Evolutionary conservation across 2,888 invertebrate species (phyloP).

Genomic region (Anthrax anthrax): DNA sequence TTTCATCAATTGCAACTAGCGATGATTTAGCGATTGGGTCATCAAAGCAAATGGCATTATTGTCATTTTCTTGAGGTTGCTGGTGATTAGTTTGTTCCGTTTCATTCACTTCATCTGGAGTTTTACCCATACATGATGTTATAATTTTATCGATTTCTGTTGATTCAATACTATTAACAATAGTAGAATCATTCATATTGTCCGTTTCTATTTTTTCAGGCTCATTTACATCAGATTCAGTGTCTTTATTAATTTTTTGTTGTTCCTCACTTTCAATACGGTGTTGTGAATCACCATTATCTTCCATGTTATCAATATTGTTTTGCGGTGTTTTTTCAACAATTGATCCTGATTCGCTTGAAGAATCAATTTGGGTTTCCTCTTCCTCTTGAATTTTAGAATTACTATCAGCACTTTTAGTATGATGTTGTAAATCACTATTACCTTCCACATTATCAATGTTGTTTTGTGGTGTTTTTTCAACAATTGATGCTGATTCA

Average conservation of each 20-base stretch:
- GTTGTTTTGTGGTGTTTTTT: too few species aligned
- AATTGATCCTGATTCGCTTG: too few species aligned
- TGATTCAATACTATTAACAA: constrained; percentile 1
- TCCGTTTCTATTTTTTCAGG: too few species aligned
- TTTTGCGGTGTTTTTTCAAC: too few species aligned
- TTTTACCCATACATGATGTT: background rate
- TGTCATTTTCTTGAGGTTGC: background rate
- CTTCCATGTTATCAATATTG: constrained; percentile 1
- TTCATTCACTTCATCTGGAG: background rate
- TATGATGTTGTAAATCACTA: background rate
- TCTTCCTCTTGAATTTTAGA: too few species aligned
- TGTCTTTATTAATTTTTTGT: background rate
- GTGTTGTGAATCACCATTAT: background rate
- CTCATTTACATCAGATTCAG: constrained; percentile 2
- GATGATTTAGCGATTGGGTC: background rate
- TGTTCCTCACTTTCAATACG: background rate
- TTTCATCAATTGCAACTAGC: background rate
- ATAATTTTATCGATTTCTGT: background rate
- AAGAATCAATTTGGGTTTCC: too few species aligned
- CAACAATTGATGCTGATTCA: too few species aligned
- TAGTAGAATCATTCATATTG: too few species aligned
- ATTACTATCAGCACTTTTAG: too few species aligned
- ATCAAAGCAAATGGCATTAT: background rate
- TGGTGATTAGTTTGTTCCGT: too few species aligned
- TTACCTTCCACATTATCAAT: background rate